Base-by-base conservation (phyloP, 2,797 vertebrate species). In the Myripristis jacobus region DNA sequence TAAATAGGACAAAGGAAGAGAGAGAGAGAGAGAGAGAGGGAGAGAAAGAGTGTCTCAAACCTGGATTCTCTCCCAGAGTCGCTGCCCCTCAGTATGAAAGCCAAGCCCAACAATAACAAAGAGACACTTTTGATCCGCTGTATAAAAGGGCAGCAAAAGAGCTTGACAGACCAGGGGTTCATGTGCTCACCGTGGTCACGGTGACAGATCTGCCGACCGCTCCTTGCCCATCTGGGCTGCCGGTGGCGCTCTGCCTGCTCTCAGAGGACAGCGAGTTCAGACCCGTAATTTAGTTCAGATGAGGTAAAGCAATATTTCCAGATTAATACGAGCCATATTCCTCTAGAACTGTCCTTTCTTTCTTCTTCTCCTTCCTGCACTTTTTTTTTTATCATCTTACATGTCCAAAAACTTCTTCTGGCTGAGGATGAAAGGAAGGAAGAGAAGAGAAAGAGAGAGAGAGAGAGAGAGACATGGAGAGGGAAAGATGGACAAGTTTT, bases 291-390 rank as follows among this genome's bases (percentile, higher is more conserved):
- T 91, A 86, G 83, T 93, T 94, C 94, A 95, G 93, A 93, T 95
- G 94, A 95, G 89, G 88, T 91, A 91, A 93, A 93, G 87, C 89
- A 92, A 92, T 94, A 94, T 94, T 94, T 92, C 75, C 87, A 89
- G 89, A 94, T 94, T 94, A 94, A 94, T 94, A 91, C 44, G 81
- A 94, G 91, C 92, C 93, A 94, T 92, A 94, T 93, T 94, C 88
- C 83, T 87, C 85, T 65, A 90, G 89, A 92, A 89, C 88, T 84
- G 89, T 91, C 88, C 86, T 87, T 81, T 53, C 74, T 74, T 71
- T 92, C 83, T 92, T 92, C 85, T 88, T 79, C 69, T 90, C 66
- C 75, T 78, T 89, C 83, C 88, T 89, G 89, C 82, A 83, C 75
- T 80, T 79, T 88, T 85, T 86, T 80, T 88, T 83, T 88, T 66